Percentiles rank a stretch among this genome's conserved stretches.
Evolutionary conservation across 2,113 vertebrate species (phyloP).

Genomic region (Notechis scutatus): DNA sequence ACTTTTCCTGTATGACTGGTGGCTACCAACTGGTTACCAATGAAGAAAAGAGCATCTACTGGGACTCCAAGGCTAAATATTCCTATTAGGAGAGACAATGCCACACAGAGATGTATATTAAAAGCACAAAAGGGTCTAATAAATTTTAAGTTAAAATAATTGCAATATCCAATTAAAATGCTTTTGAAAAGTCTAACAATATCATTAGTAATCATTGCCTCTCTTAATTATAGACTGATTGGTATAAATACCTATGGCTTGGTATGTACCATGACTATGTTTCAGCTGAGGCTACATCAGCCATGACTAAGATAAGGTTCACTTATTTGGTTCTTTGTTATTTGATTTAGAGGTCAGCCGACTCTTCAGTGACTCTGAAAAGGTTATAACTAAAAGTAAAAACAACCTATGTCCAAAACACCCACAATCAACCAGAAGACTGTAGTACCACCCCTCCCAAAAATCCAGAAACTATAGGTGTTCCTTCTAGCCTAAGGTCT

Average conservation of each 20-base stretch:
- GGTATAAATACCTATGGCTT: neutral
- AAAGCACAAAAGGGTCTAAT: constrained; percentile 19
- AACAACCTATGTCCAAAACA: neutral
- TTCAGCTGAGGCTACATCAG: neutral
- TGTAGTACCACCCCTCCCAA: neutral
- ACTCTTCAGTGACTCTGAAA: neutral
- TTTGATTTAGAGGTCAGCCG: neutral
- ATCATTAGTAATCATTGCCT: neutral
- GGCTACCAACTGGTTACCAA: constrained; percentile 94
- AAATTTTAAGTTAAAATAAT: constrained; percentile 39
- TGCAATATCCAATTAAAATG: neutral
- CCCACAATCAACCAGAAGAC: neutral
- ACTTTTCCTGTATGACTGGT: constrained; percentile 98
- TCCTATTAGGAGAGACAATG: constrained; percentile 65
- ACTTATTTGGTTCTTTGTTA: neutral
- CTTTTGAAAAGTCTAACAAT: neutral
- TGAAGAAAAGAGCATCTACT: constrained; percentile 97
- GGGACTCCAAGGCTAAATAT: constrained; percentile 95
- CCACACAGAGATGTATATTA: neutral
- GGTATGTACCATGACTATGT: neutral
- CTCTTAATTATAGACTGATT: neutral
- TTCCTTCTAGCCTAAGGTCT: neutral
- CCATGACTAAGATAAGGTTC: neutral
- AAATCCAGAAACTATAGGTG: neutral
- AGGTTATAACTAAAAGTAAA: neutral